phyloP scores from a whole-genome alignment of 1,140 invertebrate genomes.

The Gryon sp. region DNA sequence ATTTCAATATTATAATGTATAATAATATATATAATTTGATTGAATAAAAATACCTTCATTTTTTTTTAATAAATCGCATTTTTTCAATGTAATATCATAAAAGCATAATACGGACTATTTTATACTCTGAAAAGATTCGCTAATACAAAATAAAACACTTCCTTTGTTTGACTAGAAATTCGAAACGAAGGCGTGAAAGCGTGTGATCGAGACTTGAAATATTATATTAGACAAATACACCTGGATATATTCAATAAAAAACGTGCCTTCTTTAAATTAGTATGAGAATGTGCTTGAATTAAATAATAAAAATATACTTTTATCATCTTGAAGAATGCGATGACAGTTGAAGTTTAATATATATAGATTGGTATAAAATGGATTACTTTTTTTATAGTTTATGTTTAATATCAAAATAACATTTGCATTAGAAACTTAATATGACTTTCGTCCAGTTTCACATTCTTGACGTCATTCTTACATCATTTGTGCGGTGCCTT shows the following conservation, averaged over 20 bases:
- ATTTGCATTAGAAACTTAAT: slow-evolving; percentile 68
- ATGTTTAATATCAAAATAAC: slow-evolving; percentile 52
- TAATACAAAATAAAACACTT: slow-evolving; percentile 41
- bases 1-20: no score
- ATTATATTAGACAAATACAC: slow-evolving; percentile 75
- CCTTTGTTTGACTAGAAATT: slow-evolving; percentile 44
- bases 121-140: slow-evolving; percentile 20
- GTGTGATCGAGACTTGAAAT: slow-evolving; percentile 71
- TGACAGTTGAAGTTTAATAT: no score
- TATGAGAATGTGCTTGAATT: background rate
- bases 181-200: slow-evolving; percentile 60
- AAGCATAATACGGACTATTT: background rate
- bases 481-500: slow-evolving; percentile 70
- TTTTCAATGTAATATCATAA: no score
- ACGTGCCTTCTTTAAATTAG: background rate
- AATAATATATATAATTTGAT: no score
- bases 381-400: slow-evolving; percentile 34
- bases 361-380: slow-evolving; percentile 46
- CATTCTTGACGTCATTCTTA: slow-evolving; percentile 63
- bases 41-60: no score
- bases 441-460: slow-evolving; percentile 60
- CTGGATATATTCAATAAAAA: slow-evolving; percentile 61
- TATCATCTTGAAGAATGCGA: no score
- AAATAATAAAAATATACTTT: slow-evolving; percentile 12
- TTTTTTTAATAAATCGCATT: no score